A percentile compares a stretch with the other conserved stretches of the same genome.
Evolutionary conservation across 1,140 invertebrate genomes (phyloP).

Genomic region (Brachionus rotundiformis): DNA sequence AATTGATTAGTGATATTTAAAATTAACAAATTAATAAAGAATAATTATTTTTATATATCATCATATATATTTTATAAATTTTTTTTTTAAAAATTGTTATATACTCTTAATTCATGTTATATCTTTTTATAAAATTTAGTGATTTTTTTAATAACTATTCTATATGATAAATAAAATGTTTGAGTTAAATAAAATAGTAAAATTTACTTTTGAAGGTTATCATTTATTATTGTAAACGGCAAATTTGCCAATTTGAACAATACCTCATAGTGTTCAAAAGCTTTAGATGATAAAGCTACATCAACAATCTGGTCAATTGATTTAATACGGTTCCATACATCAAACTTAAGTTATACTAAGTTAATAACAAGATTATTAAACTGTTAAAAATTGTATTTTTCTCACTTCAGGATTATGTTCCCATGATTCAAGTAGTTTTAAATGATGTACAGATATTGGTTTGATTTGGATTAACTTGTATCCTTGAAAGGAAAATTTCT

Average conservation of each 20-base stretch:
- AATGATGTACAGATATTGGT: not conserved
- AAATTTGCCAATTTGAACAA: not conserved
- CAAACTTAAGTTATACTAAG: conserved; percentile 1
- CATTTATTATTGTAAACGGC: not conserved
- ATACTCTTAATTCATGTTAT: no score
- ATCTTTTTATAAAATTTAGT: no score
- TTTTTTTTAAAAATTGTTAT: no score
- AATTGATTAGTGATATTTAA: not conserved
- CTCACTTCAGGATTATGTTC: not conserved
- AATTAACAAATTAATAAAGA: no score
- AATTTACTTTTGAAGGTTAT: conserved; percentile 23
- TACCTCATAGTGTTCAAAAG: not conserved
- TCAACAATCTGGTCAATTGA: not conserved
- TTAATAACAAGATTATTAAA: not conserved
- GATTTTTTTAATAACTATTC: no score
- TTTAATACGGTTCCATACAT: conserved; percentile 21
- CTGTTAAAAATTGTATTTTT: not conserved
- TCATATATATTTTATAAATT: no score
- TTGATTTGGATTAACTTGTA: not conserved
- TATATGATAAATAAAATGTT: no score
- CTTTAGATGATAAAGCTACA: not conserved
- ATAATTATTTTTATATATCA: no score
- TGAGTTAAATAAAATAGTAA: no score
- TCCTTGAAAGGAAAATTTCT: not conserved
- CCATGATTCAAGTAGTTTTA: not conserved